Percentiles rank a stretch among this genome's conserved stretches.
Evolutionary conservation across 2,797 vertebrate genomes (phyloP).

Genomic region (Pantherophis vulpinus): DNA sequence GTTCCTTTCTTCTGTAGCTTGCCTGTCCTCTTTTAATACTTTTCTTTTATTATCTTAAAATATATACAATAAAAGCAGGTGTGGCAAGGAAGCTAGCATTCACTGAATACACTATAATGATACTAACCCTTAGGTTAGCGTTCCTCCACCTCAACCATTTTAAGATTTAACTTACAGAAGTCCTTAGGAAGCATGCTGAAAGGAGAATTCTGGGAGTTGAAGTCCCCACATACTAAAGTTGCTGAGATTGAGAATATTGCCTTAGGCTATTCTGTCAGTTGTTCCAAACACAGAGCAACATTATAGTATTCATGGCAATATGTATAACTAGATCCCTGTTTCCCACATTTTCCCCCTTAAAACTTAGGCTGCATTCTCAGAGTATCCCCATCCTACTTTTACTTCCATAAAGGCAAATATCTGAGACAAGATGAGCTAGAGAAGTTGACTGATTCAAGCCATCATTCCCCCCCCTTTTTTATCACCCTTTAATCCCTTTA

Average conservation of each 20-base stretch:
- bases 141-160: neutral
- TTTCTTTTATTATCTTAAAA: neutral
- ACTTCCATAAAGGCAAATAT: neutral
- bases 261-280: neutral
- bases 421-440: neutral
- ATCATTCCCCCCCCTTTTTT: neutral
- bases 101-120: neutral
- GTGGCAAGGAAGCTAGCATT: neutral
- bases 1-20: neutral
- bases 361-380: neutral
- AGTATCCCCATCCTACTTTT: neutral
- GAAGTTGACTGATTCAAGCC: neutral
- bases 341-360: neutral
- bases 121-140: neutral
- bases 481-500: neutral
- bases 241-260: neutral
- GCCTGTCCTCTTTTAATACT: neutral
- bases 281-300: neutral
- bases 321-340: neutral
- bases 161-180: neutral
- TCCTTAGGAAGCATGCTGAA: neutral
- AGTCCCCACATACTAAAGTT: neutral
- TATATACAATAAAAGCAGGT: neutral
- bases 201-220: neutral
- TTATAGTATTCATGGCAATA: neutral